These are phyloP conservation scores for Eurystomus glaucurus DNA, from an alignment of 2,797 vertebrate species.

Conservation along the genomic window DNA sequence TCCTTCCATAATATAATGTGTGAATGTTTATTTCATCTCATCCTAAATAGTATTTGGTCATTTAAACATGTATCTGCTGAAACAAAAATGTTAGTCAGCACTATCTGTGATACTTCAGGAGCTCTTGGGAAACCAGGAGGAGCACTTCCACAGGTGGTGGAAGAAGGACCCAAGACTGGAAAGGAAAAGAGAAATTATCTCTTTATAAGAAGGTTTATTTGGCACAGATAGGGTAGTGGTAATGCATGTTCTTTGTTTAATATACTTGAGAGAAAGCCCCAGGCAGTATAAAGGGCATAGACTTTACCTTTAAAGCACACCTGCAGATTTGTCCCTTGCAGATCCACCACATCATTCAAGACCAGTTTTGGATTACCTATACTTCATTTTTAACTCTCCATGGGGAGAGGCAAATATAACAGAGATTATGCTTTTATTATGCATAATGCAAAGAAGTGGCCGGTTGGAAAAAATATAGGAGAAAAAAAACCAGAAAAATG, in stretches of 20 bases:
- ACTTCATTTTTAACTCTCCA: not conserved
- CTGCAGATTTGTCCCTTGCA: not conserved
- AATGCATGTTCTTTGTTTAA: not conserved
- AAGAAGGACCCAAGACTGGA: not conserved
- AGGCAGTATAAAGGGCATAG: not conserved
- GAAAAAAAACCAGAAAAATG: not conserved
- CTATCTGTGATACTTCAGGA: not conserved
- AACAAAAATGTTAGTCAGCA: not conserved
- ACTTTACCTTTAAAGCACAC: not conserved
- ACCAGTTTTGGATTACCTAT: not conserved
- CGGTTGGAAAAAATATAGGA: not conserved
- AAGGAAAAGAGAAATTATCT: not conserved
- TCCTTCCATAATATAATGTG: not conserved
- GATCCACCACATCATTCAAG: not conserved
- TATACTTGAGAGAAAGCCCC: not conserved
- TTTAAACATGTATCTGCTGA: not conserved
- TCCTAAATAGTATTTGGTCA: not conserved
- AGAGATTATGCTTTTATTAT: not conserved
- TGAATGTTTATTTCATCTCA: slow-evolving; percentile 1
- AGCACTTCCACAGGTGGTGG: not conserved
- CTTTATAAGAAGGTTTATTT: not conserved
- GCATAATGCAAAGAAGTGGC: not conserved
- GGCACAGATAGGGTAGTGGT: not conserved
- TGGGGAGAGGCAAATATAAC: not conserved
- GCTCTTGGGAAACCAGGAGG: not conserved